Evolutionary conservation across 2,888 invertebrate genomes (phyloP), one percentile per base, ranked within the genome.

Genomic region (Cosmopolites sordidus): DNA sequence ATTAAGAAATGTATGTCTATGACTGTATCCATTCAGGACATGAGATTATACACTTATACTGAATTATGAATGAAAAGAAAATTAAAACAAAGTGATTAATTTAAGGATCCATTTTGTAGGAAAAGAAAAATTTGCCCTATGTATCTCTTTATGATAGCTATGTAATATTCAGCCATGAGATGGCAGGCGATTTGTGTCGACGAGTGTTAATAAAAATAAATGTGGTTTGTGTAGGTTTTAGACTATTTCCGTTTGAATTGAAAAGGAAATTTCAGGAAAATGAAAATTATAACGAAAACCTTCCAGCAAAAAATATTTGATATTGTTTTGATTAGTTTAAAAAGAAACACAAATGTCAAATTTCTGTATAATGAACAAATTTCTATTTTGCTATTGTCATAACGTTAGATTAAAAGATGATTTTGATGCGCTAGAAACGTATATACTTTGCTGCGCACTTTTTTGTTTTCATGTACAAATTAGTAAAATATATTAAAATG

Each of bases 141-240:
- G 43, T 54, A 51, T 51, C 27, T 54, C 27, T 27, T 48, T 42
- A 48, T 16, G 30, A 45, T 55, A 55, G 51, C 40, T 45, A 51
- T 44, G 45, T 51, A 45, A 40, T 43, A 50, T 30, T 44, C 14
- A 51, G 51, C 40, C 56, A 52, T 56, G 17, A 22, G 17, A 52
- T 48, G 56, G 40, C 39, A 38, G 15, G 44, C 44, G 44, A 22
- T 50, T 50, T 44, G 51, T 54, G 54, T 54, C 48, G 51, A 51
- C 39, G 55, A 51, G 56, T 56, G 56, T 56, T 22, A 5, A 33
- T n/a, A 48, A 47, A 45, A 51, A 63, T 66, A 61, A 64, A 63
- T 67, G 69, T 69, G 66, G 66, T 66, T 62, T 66, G 56, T 67
- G 68, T 69, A 68, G 68, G 68, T 62, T 67, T 64, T 66, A 66